Base-by-base conservation (phyloP, 2,888 invertebrate species). In the Mythimna ferrago region DNA sequence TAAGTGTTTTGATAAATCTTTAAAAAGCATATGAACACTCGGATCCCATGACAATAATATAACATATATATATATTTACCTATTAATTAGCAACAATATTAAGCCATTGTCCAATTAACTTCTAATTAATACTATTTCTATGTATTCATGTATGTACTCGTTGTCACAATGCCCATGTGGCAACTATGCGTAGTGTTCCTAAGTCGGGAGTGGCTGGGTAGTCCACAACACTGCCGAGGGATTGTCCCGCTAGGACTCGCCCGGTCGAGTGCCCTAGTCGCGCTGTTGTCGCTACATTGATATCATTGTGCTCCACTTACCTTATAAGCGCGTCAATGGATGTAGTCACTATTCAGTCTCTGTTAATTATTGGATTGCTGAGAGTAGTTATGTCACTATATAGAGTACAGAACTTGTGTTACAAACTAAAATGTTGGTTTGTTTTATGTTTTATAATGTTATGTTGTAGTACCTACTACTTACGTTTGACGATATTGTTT, bases 141-240 rank as follows among this genome's bases (percentile, higher is more conserved):
- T 14, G 11, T 44, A 4, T 14, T 44, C 4, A 44, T 48, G 9
- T 38, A 38, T 6, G 7, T 38, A 38, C 11, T 58, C 11, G 32
- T 5, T 41, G 32, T 3, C 2, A 38, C 19, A 66, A 56, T 44
- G 2, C 38, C 14, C n/a, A 2, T 38, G n/a, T 10, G 9, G 7
- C 2, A 71, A 63, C 32, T 73, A 61, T 61, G 32, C 16, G 21
- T 16, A 62, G 41, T 57, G 32, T 53, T 51, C 14, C 0, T 21
- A 53, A 68, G 67, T 67, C 32, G 19, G 11, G 35, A 74, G 35
- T 60, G 57, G 3, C 14, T 41, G 41, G 62, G 51, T 73, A 57
- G 71, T 68, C 64, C 75, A 80, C 61, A 79, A 61, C 77, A 65
- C 69, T 65, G 66, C 73, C 61, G 75, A 67, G 64, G 64, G 64